Base-by-base conservation (phyloP, 2,888 invertebrate species). In the Chloroclystis v-ata region DNA sequence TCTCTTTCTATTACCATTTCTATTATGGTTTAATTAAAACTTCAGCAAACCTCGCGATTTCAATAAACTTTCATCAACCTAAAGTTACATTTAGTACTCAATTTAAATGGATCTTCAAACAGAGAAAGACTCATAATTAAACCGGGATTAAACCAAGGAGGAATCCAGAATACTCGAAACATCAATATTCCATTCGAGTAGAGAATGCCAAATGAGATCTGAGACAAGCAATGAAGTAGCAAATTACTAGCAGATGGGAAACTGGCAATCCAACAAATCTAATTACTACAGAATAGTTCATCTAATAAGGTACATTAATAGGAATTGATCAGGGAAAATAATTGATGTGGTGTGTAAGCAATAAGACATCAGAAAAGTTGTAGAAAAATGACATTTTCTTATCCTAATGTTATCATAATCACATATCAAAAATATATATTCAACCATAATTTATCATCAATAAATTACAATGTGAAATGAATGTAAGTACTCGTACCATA, bases 141-240 rank as follows among this genome's bases (percentile, higher is more conserved):
- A 56, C 30, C 40, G 53, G 44, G 54, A 58, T 55, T 55, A 58
- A 56, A 51, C 37, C 20, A 37, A 33, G 46, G 44, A 47, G 57
- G 54, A 56, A 56, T 56, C 52, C 40, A 45, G 28, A 37, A 56
- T 49, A 55, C 47, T 47, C 48, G 52, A 47, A 48, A 52, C 59
- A 55, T 56, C 58, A 56, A 58, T 58, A 56, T 53, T 53, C 53
- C 56, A 30, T 30, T 29, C 12, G 40, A 37, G 45, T 38, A 42
- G 33, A 53, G 52, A 47, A 44, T 48, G 47, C 43, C 42, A 53
- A 58, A 58, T 56, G 47, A 56, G 56, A 51, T 56, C 53, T 50
- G 43, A 47, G 30, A 38, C 39, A 39, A 12, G 12, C 14, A 24
- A 39, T 38, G 12, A 39, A 35, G 38, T 39, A 24, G 28, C 6